Conservation (phyloP, 2,888 invertebrate genomes). For the Ypsolopha sequella region DNA sequence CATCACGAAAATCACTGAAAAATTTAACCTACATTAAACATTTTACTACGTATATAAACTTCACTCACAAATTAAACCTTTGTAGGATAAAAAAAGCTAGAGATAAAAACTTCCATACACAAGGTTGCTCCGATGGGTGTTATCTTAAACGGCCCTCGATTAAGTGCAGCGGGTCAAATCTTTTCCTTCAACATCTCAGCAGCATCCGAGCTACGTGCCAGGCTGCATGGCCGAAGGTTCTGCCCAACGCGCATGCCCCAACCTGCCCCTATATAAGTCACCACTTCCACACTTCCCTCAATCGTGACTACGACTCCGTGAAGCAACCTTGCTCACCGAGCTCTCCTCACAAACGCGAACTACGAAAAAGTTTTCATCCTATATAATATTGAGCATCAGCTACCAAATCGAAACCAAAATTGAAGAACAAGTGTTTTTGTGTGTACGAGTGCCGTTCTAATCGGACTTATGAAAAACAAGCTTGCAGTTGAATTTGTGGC, state of each 20-base stretch:
- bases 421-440: slow-evolving; percentile 17
- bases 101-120: too few species aligned
- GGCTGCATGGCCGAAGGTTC: background rate
- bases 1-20: too few species aligned
- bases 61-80: too few species aligned
- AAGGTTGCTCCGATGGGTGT: too few species aligned
- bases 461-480: slow-evolving; percentile 52
- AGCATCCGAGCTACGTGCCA: background rate
- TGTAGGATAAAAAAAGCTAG: too few species aligned
- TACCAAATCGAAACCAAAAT: slow-evolving; percentile 12
- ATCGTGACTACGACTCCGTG: slow-evolving; percentile 29
- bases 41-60: too few species aligned
- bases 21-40: too few species aligned
- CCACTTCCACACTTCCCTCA: slow-evolving; percentile 19
- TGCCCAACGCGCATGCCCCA: slow-evolving; percentile 36
- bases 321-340: slow-evolving; percentile 27
- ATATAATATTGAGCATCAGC: slow-evolving; percentile 16
- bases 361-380: slow-evolving; percentile 41
- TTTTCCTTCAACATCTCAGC: background rate
- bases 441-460: slow-evolving; percentile 20
- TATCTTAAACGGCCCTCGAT: background rate
- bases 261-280: slow-evolving; percentile 32
- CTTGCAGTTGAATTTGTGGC: slow-evolving; percentile 38
- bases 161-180: background rate
- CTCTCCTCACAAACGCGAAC: slow-evolving; percentile 19